These are phyloP conservation scores for Rhyacophila brunnea DNA, from an alignment of 1,140 invertebrate genomes.

Conservation along the genomic window DNA sequence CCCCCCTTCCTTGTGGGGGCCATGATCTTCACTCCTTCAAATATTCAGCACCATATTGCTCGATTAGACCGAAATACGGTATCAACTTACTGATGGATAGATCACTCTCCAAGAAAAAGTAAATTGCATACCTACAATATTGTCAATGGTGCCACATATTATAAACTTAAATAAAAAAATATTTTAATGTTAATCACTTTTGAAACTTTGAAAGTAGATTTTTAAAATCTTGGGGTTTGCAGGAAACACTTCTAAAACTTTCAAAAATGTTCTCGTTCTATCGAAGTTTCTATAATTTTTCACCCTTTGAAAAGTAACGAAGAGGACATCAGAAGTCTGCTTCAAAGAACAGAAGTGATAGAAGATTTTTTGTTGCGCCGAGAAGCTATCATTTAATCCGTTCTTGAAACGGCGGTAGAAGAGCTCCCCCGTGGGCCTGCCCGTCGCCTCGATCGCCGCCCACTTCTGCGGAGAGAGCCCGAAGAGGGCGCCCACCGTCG, in stretches of 20 bases:
- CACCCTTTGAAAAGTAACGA: conserved; percentile 16
- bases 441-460: conserved; percentile 15
- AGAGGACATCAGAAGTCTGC: conserved; percentile 14
- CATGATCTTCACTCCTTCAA: too few relatives aligned
- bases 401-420: conserved; percentile 22
- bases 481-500: conserved; percentile 11
- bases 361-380: conserved; percentile 23
- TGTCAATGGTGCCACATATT: too few relatives aligned
- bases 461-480: conserved; percentile 12
- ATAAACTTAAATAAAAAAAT: too few relatives aligned
- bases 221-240: conserved; percentile 3
- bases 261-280: conserved; percentile 17
- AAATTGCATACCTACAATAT: too few relatives aligned
- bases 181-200: too few relatives aligned
- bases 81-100: too few relatives aligned
- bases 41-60: too few relatives aligned
- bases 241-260: conserved; percentile 19
- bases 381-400: conserved; percentile 15
- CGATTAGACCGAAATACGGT: too few relatives aligned
- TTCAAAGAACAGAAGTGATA: conserved; percentile 17
- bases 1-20: too few relatives aligned
- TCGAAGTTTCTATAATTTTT: conserved; percentile 17
- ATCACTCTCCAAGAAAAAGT: too few relatives aligned
- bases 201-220: conserved; percentile 5
- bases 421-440: not conserved